These are phyloP conservation scores for Etia nguti DNA, from an alignment of 2,113 vertebrate genomes.

Conservation along the genomic window DNA sequence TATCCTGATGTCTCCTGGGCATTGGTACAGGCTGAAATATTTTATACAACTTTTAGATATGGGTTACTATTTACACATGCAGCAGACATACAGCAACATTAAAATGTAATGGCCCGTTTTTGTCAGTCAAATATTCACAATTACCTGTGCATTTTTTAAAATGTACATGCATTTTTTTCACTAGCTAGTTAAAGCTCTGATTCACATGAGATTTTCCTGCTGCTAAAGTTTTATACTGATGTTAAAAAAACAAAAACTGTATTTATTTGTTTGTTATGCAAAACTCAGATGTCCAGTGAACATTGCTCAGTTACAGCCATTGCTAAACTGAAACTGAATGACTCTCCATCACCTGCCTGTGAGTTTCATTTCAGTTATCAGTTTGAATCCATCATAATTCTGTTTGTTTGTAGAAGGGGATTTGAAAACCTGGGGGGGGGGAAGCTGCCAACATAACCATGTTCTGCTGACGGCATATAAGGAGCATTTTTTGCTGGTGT, in stretches of 20 bases:
- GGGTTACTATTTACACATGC: not conserved
- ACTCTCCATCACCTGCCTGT: not conserved
- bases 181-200: rapidly evolving
- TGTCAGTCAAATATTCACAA: not conserved
- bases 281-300: not conserved
- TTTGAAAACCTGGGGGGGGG: too few species aligned
- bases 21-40: not conserved
- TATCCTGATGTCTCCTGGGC: rapidly evolving
- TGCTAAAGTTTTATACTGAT: not conserved
- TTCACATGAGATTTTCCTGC: not conserved
- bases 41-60: not conserved
- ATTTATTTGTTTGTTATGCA: not conserved
- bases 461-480: not conserved
- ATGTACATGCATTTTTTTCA: not conserved
- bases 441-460: too few species aligned
- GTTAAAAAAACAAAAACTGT: not conserved
- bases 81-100: not conserved
- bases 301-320: rapidly evolving
- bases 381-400: not conserved
- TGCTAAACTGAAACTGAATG: not conserved
- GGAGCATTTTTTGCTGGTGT: not conserved
- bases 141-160: not conserved
- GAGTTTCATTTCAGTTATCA: not conserved
- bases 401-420: not conserved
- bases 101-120: not conserved